Percentiles rank a stretch among this genome's conserved stretches.
phyloP scores from a whole-genome alignment of 1,140 invertebrate genomes.

The Akabosia matsudoensis region DNA sequence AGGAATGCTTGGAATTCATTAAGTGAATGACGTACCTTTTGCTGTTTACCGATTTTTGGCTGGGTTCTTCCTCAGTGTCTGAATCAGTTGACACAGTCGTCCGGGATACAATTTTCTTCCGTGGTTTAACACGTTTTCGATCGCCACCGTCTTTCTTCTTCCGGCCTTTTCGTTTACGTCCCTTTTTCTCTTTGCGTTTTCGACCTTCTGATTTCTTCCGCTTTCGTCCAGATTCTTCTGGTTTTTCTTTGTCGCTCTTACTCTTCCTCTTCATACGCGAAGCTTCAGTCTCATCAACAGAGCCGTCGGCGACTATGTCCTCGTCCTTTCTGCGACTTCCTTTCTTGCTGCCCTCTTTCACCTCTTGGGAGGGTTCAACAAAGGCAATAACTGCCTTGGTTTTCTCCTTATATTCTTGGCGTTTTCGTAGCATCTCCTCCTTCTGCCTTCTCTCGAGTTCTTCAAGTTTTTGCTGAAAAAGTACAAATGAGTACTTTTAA shows the following conservation, averaged over 20 bases:
- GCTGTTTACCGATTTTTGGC: conserved; percentile 62
- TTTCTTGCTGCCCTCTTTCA: conserved; percentile 52
- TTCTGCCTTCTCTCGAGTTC: conserved; percentile 72
- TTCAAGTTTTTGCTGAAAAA: conserved; percentile 59
- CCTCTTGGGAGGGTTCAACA: conserved; percentile 70
- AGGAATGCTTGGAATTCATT: conserved; percentile 51
- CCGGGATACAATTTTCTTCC: conserved; percentile 85
- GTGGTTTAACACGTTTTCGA: conserved; percentile 74
- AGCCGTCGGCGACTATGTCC: conserved; percentile 50
- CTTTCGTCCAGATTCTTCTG: conserved; percentile 48
- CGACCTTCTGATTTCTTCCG: conserved; percentile 49
- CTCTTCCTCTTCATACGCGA: conserved; percentile 39
- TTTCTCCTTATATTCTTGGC: conserved; percentile 93
- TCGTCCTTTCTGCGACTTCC: conserved; percentile 57
- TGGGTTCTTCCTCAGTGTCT: conserved; percentile 72
- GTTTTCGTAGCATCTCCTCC: conserved; percentile 79
- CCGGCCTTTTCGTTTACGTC: conserved; percentile 28
- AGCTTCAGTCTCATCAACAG: conserved; percentile 44
- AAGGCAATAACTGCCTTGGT: conserved; percentile 86
- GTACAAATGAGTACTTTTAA: neutral
- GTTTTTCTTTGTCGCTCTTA: conserved; percentile 23
- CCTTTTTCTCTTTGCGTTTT: conserved; percentile 50
- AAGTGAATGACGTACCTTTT: conserved; percentile 53
- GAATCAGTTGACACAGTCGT: conserved; percentile 87
- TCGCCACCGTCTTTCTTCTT: conserved; percentile 56